Evolutionary conservation across 2,888 invertebrate genomes (phyloP).

Genomic region (Camptogramma bilineatum): DNA sequence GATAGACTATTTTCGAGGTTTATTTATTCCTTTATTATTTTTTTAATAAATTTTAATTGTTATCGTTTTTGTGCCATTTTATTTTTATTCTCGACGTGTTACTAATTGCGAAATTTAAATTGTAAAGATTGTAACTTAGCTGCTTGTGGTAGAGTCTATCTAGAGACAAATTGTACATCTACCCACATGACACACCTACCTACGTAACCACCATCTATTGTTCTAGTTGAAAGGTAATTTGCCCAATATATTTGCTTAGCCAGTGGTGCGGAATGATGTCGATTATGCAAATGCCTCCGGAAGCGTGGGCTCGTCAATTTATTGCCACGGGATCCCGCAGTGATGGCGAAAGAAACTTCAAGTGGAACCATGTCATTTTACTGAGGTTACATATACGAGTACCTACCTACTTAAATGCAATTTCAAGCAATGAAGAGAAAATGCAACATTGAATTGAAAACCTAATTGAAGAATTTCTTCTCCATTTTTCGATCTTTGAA

Average conservation of each 20-base stretch:
- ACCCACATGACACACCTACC: slow-evolving; percentile 27
- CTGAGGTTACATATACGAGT: no score
- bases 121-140: not conserved
- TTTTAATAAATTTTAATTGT: slow-evolving; percentile 79
- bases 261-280: slow-evolving; percentile 71
- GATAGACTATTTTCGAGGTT: slow-evolving; percentile 69
- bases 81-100: slow-evolving; percentile 26
- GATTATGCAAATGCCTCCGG: slow-evolving; percentile 68
- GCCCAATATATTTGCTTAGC: slow-evolving; percentile 48
- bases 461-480: not conserved
- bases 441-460: not conserved
- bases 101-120: not conserved
- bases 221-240: slow-evolving; percentile 23
- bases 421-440: not conserved
- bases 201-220: slow-evolving; percentile 21
- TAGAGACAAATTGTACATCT: slow-evolving; percentile 18
- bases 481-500: no score
- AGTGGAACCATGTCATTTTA: not conserved
- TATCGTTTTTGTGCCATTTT: slow-evolving; percentile 66
- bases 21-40: slow-evolving; percentile 65
- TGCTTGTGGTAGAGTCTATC: slow-evolving; percentile 2
- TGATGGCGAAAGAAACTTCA: slow-evolving; percentile 46
- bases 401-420: no score
- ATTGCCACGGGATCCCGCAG: slow-evolving; percentile 37
- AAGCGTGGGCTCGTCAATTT: slow-evolving; percentile 69